Evolutionary conservation across 2,113 vertebrate species (phyloP).

Genomic region (Mastomys coucha): DNA sequence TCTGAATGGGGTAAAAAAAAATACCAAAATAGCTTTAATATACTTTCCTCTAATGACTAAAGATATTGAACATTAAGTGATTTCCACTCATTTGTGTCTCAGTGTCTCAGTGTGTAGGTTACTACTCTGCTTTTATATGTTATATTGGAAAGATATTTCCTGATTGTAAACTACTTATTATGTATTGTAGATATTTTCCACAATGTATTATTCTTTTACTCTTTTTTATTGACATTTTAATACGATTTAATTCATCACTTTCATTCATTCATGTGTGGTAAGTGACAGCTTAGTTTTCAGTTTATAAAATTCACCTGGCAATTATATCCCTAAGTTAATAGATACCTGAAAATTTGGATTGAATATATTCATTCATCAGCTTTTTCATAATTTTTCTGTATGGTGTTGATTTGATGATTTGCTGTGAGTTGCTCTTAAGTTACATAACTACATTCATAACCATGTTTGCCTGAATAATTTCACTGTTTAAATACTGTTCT

Average conservation of each 20-base stretch:
- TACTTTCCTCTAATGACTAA: too few species aligned
- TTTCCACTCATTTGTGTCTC: background rate
- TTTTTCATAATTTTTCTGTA: constrained; percentile 19
- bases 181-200: background rate
- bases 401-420: background rate
- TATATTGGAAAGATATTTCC: background rate
- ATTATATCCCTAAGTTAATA: background rate
- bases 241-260: background rate
- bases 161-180: background rate
- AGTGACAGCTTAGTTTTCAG: constrained; percentile 20
- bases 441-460: background rate
- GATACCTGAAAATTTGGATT: constrained; percentile 45
- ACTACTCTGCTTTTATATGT: background rate
- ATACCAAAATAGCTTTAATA: background rate
- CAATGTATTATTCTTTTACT: background rate
- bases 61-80: background rate
- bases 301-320: background rate
- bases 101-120: background rate
- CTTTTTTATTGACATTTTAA: background rate
- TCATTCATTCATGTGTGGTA: background rate
- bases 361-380: background rate
- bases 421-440: background rate
- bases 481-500: background rate
- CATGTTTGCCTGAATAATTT: background rate
- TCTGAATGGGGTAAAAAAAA: background rate